These are phyloP conservation scores for Monopis laevigella DNA, from an alignment of 2,888 invertebrate genomes.

Conservation along the genomic window DNA sequence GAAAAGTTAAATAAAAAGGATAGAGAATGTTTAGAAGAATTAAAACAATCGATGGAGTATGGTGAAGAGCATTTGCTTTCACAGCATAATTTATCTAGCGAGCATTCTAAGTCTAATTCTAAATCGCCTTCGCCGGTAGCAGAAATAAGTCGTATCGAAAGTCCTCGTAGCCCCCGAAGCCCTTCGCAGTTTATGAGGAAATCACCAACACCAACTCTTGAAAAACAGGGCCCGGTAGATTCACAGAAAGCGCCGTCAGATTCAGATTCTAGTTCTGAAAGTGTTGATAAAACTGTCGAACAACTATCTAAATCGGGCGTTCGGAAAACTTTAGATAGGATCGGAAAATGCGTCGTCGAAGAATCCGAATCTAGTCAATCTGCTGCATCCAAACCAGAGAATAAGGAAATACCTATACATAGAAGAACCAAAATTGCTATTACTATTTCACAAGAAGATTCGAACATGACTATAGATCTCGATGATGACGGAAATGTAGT, in stretches of 20 bases:
- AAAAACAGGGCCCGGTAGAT: conserved; percentile 69
- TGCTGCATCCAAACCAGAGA: conserved; percentile 57
- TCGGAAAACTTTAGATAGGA: conserved; percentile 54
- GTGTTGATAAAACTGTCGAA: conserved; percentile 59
- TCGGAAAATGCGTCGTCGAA: conserved; percentile 55
- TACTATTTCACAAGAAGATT: conserved; percentile 63
- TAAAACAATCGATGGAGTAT: conserved; percentile 67
- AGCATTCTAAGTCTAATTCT: conserved; percentile 56
- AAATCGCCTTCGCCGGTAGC: conserved; percentile 49
- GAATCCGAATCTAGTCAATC: conserved; percentile 71
- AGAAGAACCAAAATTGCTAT: conserved; percentile 63
- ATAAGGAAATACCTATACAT: conserved; percentile 55
- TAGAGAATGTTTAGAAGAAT: conserved; percentile 66
- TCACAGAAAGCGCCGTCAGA: conserved; percentile 66
- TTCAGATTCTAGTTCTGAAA: conserved; percentile 68
- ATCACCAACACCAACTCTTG: conserved; percentile 69
- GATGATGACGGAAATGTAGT: conserved; percentile 61
- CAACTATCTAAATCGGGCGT: conserved; percentile 51
- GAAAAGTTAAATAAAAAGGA: conserved; percentile 73
- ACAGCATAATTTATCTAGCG: conserved; percentile 52
- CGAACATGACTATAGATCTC: conserved; percentile 60
- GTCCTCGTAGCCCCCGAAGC: conserved; percentile 54
- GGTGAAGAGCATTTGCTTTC: conserved; percentile 56
- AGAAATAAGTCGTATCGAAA: conserved; percentile 51
- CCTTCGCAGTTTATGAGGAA: conserved; percentile 48